Base-by-base conservation (phyloP, 2,113 vertebrate species). In the Callorhinus ursinus region DNA sequence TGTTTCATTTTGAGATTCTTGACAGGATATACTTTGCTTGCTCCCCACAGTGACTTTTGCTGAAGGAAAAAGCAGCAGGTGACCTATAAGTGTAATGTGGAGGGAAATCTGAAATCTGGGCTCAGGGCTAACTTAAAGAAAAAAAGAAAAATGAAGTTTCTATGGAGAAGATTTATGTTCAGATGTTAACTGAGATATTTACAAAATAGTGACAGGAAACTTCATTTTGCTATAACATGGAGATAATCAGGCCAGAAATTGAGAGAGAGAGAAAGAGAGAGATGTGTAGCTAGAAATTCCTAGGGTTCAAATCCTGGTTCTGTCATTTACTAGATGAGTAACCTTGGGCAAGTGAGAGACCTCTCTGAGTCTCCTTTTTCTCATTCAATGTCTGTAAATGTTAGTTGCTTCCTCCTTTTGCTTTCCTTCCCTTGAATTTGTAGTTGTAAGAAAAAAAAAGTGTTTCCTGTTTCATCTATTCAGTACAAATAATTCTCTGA, bases 251-350 rank as follows among this genome's bases (percentile, higher is more conserved):
- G 7, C 15, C 7, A 49, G 42, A 26, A 13, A 7, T 19, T 9
- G 2, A 42, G 33, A 39, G 26, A 1, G 18, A 14, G 1, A 15
- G 2, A 24, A 13, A 55, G 9, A 49, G 0, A 33, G 31, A n/a
- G 31, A 28, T 4, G 15, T 36, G 11, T 9, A 19, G 33, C 81
- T 31, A 55, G 74, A 65, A 63, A 49, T 21, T 18, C 36, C 53
- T 13, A 15, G 26, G 28, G 42, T 82, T 79, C 53, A 83, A 22
- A 49, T n/a, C 19, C 21, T n/a, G 80, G 3, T 39, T 67, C 31
- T 51, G 5, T 76, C 10, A 36, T 51, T 11, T 53, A 51, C 36
- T 18, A 46, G 5, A 2, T 15, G 51, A n/a, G 24, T 53, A 39
- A 63, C 19, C 16, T 0, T 53, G 31, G 86, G 21, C 24, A 80